Percentiles rank a stretch among this genome's conserved stretches.
Evolutionary conservation across 2,113 vertebrate species (phyloP).

Genomic region (Pionites leucogaster): DNA sequence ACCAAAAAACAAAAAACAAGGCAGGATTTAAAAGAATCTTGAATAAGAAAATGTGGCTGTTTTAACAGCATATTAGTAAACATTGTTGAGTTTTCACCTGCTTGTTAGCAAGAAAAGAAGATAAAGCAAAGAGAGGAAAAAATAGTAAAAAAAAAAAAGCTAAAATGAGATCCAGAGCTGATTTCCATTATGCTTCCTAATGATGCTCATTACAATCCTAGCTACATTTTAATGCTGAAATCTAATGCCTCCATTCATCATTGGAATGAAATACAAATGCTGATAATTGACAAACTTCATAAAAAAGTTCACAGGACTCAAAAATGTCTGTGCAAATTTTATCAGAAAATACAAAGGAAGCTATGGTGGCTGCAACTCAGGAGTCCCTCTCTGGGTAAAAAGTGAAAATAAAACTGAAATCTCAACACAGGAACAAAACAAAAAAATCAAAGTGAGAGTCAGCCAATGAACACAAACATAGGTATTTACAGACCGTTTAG

Average conservation of each 20-base stretch:
- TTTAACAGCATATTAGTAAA: neutral
- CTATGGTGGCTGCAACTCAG: neutral
- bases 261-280: slow-evolving; percentile 56
- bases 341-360: neutral
- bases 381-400: neutral
- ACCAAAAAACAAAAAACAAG: neutral
- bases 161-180: slow-evolving; percentile 47
- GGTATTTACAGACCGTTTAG: neutral
- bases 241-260: slow-evolving; percentile 73
- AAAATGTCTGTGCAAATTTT: slow-evolving; percentile 44
- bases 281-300: slow-evolving; percentile 65
- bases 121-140: neutral
- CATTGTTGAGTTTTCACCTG: neutral
- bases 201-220: slow-evolving; percentile 73
- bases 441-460: too few species aligned
- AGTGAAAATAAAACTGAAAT: neutral
- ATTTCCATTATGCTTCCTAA: slow-evolving; percentile 66
- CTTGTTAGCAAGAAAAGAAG: neutral
- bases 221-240: slow-evolving; percentile 76
- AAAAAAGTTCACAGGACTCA: slow-evolving; percentile 32
- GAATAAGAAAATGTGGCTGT: neutral
- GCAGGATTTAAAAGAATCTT: neutral
- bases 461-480: neutral
- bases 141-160: neutral
- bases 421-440: neutral